Evolutionary conservation across 1,140 invertebrate species (phyloP), one percentile per base, ranked within the genome.

Genomic region (Schlechtendalia chinensis): DNA sequence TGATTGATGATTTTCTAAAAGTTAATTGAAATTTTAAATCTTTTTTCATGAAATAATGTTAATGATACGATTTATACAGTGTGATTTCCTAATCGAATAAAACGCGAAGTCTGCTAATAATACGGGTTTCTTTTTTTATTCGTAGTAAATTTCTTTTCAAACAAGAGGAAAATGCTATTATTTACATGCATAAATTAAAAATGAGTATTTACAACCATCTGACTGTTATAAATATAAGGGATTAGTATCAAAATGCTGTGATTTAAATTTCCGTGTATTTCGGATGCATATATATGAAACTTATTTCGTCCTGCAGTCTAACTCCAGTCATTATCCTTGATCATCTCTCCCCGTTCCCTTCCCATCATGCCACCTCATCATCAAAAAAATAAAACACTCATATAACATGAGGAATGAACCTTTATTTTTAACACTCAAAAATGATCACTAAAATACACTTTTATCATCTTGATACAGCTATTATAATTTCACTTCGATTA

Each of bases 391-490:
- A 67, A 4, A 14, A 67, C 63, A 39, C 19, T 29, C 63, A n/a
- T 67, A 50, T 1, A 65, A 65, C 32, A 67, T 39, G 63, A 45
- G 24, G 45, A 69, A 14, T 47, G 24, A 22, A 47, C n/a, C 32
- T 69, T 69, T 69, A 24, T 69, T 69, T 69, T 69, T 47, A 69
- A 50, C 16, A 16, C n/a, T 47, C 17, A 5, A 69, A 39, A n/a
- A 67, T 67, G 19, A 16, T 16, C 39, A 67, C 29, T 12, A 47
- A 47, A 69, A 47, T 14, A 32, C 27, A 22, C 65, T 22, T 47
- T 69, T 69, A 24, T 69, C 16, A 69, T 69, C n/a, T 67, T 67
- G 39, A 47, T 69, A 16, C n/a, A 24, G 29, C 39, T 19, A 19
- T 1, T 22, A 12, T 67, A n/a, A 67, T 67, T n/a, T 67, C n/a